Evolutionary conservation across 2,888 invertebrate species (phyloP).

Genomic region (Cepaea hortensis): DNA sequence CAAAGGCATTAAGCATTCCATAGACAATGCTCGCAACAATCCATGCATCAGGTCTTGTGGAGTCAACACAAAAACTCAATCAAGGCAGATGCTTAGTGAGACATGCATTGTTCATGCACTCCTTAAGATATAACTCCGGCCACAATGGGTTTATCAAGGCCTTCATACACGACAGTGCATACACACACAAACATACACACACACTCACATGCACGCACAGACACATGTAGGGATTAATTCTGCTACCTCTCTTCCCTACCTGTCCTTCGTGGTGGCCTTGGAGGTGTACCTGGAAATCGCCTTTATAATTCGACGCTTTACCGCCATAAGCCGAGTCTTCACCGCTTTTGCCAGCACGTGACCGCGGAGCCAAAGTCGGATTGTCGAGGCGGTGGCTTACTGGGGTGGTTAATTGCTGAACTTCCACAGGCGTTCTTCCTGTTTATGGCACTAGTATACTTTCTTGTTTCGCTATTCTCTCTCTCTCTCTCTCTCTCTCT

Average conservation of each 20-base stretch:
- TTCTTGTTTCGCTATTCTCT: neutral
- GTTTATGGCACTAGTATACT: too few relatives aligned
- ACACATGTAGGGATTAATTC: too few relatives aligned
- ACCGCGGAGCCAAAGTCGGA: neutral
- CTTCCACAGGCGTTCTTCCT: too few relatives aligned
- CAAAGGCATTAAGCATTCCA: neutral
- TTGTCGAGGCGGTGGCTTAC: neutral
- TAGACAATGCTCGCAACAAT: neutral
- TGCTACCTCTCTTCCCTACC: neutral
- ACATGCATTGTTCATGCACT: conserved; percentile 14
- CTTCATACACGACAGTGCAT: too few relatives aligned
- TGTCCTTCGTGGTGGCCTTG: neutral
- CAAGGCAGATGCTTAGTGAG: neutral
- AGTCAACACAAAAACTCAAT: neutral
- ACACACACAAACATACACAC: too few relatives aligned
- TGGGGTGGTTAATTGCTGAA: conserved; percentile 3
- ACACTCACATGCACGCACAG: neutral
- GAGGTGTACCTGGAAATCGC: neutral
- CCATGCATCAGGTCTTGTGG: neutral
- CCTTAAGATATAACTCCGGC: neutral
- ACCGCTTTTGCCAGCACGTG: neutral
- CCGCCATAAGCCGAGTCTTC: neutral
- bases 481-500: neutral
- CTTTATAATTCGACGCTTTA: neutral
- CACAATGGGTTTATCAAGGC: neutral